These are phyloP conservation scores for Ahaetulla prasina DNA, from an alignment of 2,113 vertebrate species.

Conservation along the genomic window DNA sequence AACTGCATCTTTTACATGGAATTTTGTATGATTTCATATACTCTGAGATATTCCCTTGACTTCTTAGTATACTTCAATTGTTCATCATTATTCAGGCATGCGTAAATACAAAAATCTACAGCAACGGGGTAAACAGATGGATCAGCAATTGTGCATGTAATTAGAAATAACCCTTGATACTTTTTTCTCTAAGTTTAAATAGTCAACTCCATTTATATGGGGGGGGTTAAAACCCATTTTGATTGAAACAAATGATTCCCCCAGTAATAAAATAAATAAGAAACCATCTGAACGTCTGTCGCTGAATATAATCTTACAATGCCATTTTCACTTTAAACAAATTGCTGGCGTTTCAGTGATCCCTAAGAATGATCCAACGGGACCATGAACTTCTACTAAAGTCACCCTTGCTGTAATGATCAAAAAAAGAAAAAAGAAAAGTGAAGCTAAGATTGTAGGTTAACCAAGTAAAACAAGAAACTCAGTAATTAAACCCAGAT, in stretches of 20 bases:
- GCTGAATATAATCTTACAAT: slow-evolving; percentile 18
- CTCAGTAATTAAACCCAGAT: not conserved
- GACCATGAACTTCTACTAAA: not conserved
- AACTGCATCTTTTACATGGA: slow-evolving; percentile 53
- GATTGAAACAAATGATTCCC: slow-evolving; percentile 43
- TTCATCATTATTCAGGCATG: slow-evolving; percentile 73
- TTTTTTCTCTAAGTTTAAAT: slow-evolving; percentile 59
- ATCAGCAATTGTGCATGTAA: slow-evolving; percentile 77
- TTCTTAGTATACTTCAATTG: slow-evolving; percentile 75
- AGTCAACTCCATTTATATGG: slow-evolving; percentile 59
- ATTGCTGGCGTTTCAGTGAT: not conserved
- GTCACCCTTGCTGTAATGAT: not conserved
- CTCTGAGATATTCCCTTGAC: slow-evolving; percentile 69
- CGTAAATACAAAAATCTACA: slow-evolving; percentile 67
- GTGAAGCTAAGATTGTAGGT: not conserved
- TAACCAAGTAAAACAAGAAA: not conserved
- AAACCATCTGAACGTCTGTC: slow-evolving; percentile 38
- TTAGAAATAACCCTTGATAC: slow-evolving; percentile 72
- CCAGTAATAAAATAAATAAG: slow-evolving; percentile 36
- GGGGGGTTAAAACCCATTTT: slow-evolving; percentile 43
- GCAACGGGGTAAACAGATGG: slow-evolving; percentile 70
- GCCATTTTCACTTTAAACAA: slow-evolving; percentile 22
- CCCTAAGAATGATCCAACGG: not conserved
- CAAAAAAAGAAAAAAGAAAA: not conserved
- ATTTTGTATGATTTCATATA: slow-evolving; percentile 47